Conservation (phyloP, 2,797 vertebrate species). For the Poliocrania exsul region DNA sequence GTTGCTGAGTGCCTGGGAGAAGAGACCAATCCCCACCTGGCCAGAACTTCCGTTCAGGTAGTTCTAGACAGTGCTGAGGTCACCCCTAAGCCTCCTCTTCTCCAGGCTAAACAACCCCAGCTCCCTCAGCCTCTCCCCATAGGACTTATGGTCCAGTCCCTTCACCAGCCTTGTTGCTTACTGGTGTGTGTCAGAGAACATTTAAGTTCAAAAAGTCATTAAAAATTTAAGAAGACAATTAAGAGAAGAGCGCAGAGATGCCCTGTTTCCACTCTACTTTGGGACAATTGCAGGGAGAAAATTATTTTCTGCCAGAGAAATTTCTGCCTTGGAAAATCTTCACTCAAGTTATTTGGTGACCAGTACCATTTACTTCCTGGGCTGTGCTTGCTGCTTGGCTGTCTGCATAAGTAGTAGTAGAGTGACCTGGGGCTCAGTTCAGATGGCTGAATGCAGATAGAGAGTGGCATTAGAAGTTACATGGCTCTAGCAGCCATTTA, state of each 20-base stretch:
- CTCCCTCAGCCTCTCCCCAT: too few species aligned
- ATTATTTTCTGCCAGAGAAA: neutral
- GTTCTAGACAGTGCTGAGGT: too few species aligned
- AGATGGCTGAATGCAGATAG: neutral
- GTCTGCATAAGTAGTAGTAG: neutral
- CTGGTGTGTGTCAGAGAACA: neutral
- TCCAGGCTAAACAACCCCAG: too few species aligned
- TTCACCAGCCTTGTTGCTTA: neutral
- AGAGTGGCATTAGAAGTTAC: neutral
- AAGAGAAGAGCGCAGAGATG: neutral
- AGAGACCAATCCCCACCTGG: too few species aligned
- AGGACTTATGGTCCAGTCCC: too few species aligned
- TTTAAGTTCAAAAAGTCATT: neutral
- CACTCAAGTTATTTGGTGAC: neutral
- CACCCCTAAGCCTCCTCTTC: too few species aligned
- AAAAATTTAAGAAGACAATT: neutral
- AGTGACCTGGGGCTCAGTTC: neutral
- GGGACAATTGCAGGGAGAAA: neutral
- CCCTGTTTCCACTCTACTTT: neutral
- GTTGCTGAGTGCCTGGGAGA: too few species aligned
- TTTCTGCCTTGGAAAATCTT: neutral
- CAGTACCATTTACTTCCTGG: neutral
- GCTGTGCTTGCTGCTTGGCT: neutral
- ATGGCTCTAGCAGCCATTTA: neutral
- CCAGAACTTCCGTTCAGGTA: too few species aligned